A percentile compares a stretch with the other conserved stretches of the same genome.
Conservation (phyloP, 2,797 vertebrate species). For the Poecilia velifera region DNA sequence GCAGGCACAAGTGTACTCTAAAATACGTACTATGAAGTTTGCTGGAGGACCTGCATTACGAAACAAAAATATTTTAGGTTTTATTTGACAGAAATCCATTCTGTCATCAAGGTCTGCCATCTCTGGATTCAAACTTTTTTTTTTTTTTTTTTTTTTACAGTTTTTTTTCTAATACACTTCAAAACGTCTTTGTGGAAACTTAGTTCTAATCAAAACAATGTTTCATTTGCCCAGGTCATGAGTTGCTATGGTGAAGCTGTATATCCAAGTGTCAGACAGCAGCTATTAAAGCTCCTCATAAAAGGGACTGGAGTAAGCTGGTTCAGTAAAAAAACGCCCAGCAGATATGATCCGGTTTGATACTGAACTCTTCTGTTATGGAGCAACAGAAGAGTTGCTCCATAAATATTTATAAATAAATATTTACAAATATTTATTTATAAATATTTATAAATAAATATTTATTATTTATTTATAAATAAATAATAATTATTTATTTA, state of each 20-base stretch:
- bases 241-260: background rate
- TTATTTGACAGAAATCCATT: constrained; percentile 45
- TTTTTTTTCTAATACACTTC: background rate
- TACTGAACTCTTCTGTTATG: background rate
- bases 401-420: no score
- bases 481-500: no score
- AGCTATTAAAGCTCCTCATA: background rate
- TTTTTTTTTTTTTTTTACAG: background rate
- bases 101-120: constrained; percentile 37
- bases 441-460: no score
- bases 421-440: no score
- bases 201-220: background rate
- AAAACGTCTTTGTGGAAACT: background rate
- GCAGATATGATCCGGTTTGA: background rate
- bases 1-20: constrained; percentile 9
- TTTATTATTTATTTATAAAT: no score
- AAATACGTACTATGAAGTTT: constrained; percentile 15
- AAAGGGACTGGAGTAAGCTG: background rate
- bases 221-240: background rate
- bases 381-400: background rate
- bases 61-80: constrained; percentile 23
- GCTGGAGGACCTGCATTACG: constrained; percentile 35
- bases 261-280: background rate
- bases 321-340: background rate
- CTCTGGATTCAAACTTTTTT: background rate